A percentile compares a stretch with the other conserved stretches of the same genome.
These are phyloP conservation scores for Tolmerus cingulatus DNA, from an alignment of 2,888 invertebrate species.

Conservation along the genomic window DNA sequence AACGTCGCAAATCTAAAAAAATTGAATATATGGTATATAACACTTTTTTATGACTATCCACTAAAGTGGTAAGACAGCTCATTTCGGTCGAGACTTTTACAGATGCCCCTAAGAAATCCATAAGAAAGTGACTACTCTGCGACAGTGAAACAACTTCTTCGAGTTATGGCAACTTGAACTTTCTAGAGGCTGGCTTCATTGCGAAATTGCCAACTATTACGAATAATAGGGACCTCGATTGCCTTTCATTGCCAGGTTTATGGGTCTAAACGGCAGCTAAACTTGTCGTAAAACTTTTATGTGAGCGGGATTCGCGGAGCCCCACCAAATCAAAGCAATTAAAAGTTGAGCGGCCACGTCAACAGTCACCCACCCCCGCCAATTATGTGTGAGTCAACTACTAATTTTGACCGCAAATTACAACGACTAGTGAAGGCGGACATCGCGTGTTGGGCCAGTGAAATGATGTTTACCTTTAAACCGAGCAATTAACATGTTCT, in stretches of 20 bases:
- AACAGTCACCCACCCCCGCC: background rate
- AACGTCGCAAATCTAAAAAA: no score
- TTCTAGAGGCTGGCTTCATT: background rate
- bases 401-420: conserved; percentile 17
- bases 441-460: background rate
- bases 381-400: conserved; percentile 8
- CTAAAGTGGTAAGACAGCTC: background rate
- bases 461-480: background rate
- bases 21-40: no score
- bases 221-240: background rate
- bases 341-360: conserved; percentile 3
- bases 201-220: background rate
- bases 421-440: background rate
- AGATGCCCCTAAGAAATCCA: background rate
- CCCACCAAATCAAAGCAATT: conserved; percentile 9
- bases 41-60: no score
- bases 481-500: background rate
- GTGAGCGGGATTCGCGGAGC: background rate
- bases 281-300: background rate
- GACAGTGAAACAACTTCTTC: background rate
- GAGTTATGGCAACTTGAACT: background rate
- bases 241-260: background rate
- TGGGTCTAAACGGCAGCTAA: background rate
- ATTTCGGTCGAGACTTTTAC: background rate
- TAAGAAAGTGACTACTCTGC: background rate